Evolutionary conservation across 2,113 vertebrate species (phyloP).

Genomic region (Carassius gibelio): DNA sequence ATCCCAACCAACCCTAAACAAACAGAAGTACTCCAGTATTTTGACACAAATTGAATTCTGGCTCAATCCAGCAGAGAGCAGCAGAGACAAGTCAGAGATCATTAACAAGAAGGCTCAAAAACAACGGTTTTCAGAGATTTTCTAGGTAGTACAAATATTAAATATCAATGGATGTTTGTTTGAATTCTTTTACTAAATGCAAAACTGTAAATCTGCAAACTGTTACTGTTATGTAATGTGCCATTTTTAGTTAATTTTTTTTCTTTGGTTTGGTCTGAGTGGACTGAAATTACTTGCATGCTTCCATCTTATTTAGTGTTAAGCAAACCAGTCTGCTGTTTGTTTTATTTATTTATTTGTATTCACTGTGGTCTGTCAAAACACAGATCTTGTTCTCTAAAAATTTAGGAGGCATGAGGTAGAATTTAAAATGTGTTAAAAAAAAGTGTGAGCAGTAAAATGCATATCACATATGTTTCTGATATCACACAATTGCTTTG

Average conservation of each 20-base stretch:
- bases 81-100: not conserved
- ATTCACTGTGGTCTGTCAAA: not conserved
- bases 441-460: not conserved
- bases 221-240: too few species aligned
- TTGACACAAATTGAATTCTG: not conserved
- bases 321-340: not conserved
- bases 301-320: too few species aligned
- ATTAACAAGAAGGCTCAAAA: not conserved
- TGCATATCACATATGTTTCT: not conserved
- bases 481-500: not conserved
- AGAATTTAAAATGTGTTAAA: conserved; percentile 20
- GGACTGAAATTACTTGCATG: too few species aligned
- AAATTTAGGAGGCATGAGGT: conserved; percentile 34
- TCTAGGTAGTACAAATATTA: too few species aligned
- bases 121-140: too few species aligned
- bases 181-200: too few species aligned
- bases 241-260: too few species aligned
- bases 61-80: not conserved
- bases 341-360: not conserved
- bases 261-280: too few species aligned
- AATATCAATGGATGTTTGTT: too few species aligned
- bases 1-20: not conserved
- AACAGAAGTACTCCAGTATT: not conserved
- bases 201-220: too few species aligned
- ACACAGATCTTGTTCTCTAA: not conserved